Conservation (phyloP, 2,888 invertebrate genomes). For the Scrobipalpa atriplicella region DNA sequence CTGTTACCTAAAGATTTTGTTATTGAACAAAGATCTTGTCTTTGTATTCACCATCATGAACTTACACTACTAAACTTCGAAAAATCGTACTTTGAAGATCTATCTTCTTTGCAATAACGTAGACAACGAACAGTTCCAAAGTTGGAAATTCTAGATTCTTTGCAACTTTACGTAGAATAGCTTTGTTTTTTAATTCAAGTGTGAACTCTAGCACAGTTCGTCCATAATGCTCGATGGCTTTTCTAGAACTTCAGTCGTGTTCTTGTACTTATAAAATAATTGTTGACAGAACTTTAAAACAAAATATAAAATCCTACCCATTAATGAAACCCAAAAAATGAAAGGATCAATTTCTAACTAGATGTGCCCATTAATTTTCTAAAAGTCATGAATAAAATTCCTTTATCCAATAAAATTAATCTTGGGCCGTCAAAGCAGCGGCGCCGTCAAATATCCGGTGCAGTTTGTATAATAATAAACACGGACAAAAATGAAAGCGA, state of each 20-base stretch:
- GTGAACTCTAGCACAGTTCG: no score
- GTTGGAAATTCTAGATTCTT: no score
- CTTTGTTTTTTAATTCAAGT: no score
- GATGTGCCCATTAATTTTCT: conserved; percentile 35
- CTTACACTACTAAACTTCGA: no score
- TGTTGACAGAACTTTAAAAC: not conserved
- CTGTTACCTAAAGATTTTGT: no score
- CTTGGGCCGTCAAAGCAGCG: conserved; percentile 63
- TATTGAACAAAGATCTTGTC: no score
- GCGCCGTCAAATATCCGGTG: conserved; percentile 63
- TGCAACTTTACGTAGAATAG: no score
- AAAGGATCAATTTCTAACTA: not conserved
- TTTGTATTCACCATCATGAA: no score
- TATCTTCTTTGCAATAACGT: no score
- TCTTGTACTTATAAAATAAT: not conserved
- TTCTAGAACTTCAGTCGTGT: not conserved
- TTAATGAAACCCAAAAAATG: not conserved
- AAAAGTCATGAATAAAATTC: conserved; percentile 49
- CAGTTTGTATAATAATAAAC: conserved; percentile 68
- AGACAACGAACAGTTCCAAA: no score
- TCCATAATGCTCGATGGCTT: no score
- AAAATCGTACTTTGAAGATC: no score
- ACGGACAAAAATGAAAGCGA: conserved; percentile 71
- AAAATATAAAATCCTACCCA: not conserved
- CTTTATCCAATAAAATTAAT: conserved; percentile 65